Conservation (phyloP, 2,797 vertebrate species). For the Staurois parvus region DNA sequence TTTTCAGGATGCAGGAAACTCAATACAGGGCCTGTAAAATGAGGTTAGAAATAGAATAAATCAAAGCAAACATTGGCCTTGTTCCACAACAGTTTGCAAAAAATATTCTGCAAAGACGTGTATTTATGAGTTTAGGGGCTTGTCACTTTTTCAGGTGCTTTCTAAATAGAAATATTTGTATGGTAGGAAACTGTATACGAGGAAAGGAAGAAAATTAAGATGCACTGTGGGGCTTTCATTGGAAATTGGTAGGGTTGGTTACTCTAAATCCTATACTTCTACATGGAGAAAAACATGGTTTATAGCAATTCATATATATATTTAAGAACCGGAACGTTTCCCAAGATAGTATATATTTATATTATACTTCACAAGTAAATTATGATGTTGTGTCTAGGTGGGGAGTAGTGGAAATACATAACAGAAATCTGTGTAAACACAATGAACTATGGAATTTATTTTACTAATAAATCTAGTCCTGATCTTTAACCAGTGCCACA, state of each 20-base stretch:
- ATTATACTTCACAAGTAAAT: constrained; percentile 51
- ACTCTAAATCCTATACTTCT: constrained; percentile 28
- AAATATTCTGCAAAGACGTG: constrained; percentile 32
- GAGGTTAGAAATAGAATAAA: constrained; percentile 41
- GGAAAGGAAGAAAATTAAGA: constrained; percentile 50
- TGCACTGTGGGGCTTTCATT: constrained; percentile 40
- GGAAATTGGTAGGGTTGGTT: constrained; percentile 26
- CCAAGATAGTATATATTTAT: constrained; percentile 34
- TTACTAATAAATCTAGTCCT: constrained; percentile 14
- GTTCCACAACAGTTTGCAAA: constrained; percentile 29
- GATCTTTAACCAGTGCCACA: background rate
- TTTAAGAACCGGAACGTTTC: constrained; percentile 8
- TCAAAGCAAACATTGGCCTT: constrained; percentile 22
- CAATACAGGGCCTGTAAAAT: constrained; percentile 31
- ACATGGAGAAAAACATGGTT: constrained; percentile 23
- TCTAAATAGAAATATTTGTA: constrained; percentile 52
- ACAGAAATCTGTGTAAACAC: constrained; percentile 6
- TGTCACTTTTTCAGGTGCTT: constrained; percentile 49
- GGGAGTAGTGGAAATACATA: background rate
- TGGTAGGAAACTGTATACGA: constrained; percentile 41
- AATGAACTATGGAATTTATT: constrained; percentile 33
- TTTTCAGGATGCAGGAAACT: constrained; percentile 33
- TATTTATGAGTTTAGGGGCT: constrained; percentile 46
- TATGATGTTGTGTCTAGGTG: constrained; percentile 38
- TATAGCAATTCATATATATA: constrained; percentile 39